Evolutionary conservation across 2,113 vertebrate genomes (phyloP), one percentile per base, ranked within the genome.

Genomic region (Caranx melampygus): DNA sequence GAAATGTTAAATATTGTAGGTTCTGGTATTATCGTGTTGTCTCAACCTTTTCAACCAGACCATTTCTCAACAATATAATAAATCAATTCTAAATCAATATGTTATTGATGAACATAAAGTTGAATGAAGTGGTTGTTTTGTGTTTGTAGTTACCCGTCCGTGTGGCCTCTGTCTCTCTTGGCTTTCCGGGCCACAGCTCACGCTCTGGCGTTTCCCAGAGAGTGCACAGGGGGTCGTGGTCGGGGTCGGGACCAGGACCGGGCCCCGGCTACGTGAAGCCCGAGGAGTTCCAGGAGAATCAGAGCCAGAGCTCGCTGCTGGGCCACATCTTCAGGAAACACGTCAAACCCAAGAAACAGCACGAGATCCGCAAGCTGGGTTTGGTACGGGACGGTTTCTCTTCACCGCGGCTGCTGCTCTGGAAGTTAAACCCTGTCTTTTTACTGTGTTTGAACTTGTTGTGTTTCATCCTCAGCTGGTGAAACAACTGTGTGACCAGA

Each of bases 291-390:
- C 86, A 71, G 83, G 83, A 93, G 31, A 97, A 98, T 82, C 93
- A 86, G 3, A 94, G 95, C 83, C 97, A 98, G 93, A 97, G 96
- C 88, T 92, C 94, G n/a, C 76, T 84, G 80, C 94, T 98, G 42
- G 89, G 92, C 7, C 96, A 97, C 44, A 92, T 95, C 2, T 97
- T 98, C 78, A 95, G 97, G 82, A 97, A 96, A 83, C 97, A 99
- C 3, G 94, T 99, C 77, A 97, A 97, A 87, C 96, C 97, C 66
- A 98, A 99, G 92, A 99, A 98, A 67, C 97, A 98, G 88, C 97
- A 98, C 15, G 97, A 98, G 91, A 97, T 99, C 85, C 86, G 89
- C 20, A 90, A 91, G 61, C 94, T 99, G 16, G 96, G 97, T 64
- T 80, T 72, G 94, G 97, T 98, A 87, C 52, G 8, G 18, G 14